These are phyloP conservation scores for Dynastes maya DNA, from an alignment of 2,888 invertebrate genomes.

Conservation along the genomic window DNA sequence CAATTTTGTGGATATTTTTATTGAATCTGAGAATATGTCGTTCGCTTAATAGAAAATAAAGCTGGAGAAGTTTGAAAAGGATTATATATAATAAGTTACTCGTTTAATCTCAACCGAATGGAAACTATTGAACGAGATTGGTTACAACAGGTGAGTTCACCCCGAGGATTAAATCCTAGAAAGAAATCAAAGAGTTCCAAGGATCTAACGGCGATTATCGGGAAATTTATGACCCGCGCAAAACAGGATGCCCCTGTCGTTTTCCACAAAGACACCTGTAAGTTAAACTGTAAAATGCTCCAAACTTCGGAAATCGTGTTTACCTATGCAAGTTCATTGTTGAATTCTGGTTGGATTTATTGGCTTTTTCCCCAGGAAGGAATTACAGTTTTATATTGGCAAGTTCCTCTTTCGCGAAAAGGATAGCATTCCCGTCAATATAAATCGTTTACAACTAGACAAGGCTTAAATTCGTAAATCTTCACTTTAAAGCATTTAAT, in stretches of 20 bases:
- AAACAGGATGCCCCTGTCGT: slow-evolving; percentile 54
- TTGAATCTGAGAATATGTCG: neutral
- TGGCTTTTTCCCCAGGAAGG: neutral
- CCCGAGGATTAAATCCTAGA: slow-evolving; percentile 53
- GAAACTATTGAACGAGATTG: slow-evolving; percentile 35
- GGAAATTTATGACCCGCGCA: slow-evolving; percentile 54
- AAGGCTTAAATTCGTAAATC: too few species aligned
- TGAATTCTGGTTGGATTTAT: neutral
- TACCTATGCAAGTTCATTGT: slow-evolving; percentile 9
- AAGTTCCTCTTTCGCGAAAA: neutral
- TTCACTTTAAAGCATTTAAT: too few species aligned
- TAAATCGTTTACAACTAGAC: too few species aligned
- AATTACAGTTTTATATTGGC: neutral
- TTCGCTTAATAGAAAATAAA: slow-evolving; percentile 18
- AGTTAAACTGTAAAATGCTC: slow-evolving; percentile 49
- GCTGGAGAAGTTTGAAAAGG: neutral
- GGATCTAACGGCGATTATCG: slow-evolving; percentile 52
- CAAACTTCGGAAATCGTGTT: slow-evolving; percentile 2
- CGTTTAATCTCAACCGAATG: slow-evolving; percentile 38
- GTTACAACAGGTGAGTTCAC: slow-evolving; percentile 55
- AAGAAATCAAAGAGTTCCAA: slow-evolving; percentile 55
- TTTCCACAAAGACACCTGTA: slow-evolving; percentile 56
- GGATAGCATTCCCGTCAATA: neutral
- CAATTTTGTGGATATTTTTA: neutral
- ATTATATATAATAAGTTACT: slow-evolving; percentile 37